phyloP scores from a whole-genome alignment of 2,113 vertebrate genomes.

The Platysternon megacephalum region DNA sequence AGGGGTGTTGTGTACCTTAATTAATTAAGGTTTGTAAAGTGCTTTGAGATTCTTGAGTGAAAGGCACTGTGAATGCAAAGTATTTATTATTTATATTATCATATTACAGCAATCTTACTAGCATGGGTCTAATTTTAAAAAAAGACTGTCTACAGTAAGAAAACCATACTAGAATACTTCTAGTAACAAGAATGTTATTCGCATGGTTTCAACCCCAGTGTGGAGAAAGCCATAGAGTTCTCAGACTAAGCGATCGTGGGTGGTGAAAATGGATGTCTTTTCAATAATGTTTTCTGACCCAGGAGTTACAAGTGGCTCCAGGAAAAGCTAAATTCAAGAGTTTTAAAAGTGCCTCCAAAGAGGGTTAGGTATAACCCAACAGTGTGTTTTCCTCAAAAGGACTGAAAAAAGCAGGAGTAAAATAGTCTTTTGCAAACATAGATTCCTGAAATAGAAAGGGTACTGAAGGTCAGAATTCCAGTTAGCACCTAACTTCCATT shows the following conservation, averaged over 20 bases:
- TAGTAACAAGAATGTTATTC: neutral
- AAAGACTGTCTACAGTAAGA: slow-evolving; percentile 11
- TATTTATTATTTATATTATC: slow-evolving; percentile 14
- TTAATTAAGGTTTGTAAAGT: slow-evolving; percentile 17
- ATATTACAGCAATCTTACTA: neutral
- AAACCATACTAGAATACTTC: neutral
- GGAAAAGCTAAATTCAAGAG: slow-evolving; percentile 25
- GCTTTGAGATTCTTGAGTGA: neutral
- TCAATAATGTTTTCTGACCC: slow-evolving; percentile 58
- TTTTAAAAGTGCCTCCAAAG: slow-evolving; percentile 57
- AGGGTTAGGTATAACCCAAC: neutral
- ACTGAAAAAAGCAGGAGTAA: slow-evolving; percentile 7
- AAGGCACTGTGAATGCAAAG: slow-evolving; percentile 12
- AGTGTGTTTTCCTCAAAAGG: slow-evolving; percentile 49
- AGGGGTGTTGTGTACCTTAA: slow-evolving; percentile 1
- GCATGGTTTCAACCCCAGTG: slow-evolving; percentile 18
- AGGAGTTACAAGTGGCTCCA: slow-evolving; percentile 41
- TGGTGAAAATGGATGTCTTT: slow-evolving; percentile 54
- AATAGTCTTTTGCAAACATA: slow-evolving; percentile 39
- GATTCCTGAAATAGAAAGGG: slow-evolving; percentile 60
- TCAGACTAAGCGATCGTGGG: slow-evolving; percentile 52
- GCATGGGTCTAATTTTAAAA: neutral
- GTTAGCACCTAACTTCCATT: slow-evolving; percentile 18
- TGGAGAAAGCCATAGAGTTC: slow-evolving; percentile 43
- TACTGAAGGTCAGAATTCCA: slow-evolving; percentile 64